A percentile compares a stretch with the other conserved stretches of the same genome.
phyloP scores from a whole-genome alignment of 1,140 invertebrate species.

The Achatina immaculata region DNA sequence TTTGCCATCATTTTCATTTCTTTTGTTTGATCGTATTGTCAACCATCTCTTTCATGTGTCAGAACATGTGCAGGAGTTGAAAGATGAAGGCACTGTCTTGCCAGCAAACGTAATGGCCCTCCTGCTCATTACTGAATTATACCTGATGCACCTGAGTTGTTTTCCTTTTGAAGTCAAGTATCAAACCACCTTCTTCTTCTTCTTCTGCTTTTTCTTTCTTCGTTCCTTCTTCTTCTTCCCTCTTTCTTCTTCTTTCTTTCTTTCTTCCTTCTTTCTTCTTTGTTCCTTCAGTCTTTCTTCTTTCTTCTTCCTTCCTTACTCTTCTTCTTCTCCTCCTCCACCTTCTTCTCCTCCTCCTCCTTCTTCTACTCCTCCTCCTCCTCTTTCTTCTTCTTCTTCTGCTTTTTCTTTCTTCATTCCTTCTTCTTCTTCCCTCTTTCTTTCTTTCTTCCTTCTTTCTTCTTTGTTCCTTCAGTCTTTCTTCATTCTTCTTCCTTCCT shows the following conservation, averaged over 20 bases:
- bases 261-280: not conserved
- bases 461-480: not conserved
- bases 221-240: not conserved
- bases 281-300: not conserved
- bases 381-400: not conserved
- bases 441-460: not conserved
- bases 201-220: not conserved
- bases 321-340: not conserved
- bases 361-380: too few species aligned
- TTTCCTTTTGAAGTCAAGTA: too few species aligned
- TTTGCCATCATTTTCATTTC: too few species aligned
- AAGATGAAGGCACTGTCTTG: too few species aligned
- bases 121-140: too few species aligned
- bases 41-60: too few species aligned
- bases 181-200: too few species aligned
- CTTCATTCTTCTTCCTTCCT: not conserved
- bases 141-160: too few species aligned
- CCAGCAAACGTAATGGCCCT: too few species aligned
- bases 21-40: too few species aligned
- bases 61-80: too few species aligned
- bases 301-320: not conserved
- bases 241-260: constrained; percentile 1
- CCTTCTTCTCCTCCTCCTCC: not conserved
- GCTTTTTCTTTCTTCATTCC: not conserved
- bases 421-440: not conserved